Percentiles rank a stretch among this genome's conserved stretches.
Evolutionary conservation across 2,888 invertebrate species (phyloP).

Genomic region (Drosophila falleni): DNA sequence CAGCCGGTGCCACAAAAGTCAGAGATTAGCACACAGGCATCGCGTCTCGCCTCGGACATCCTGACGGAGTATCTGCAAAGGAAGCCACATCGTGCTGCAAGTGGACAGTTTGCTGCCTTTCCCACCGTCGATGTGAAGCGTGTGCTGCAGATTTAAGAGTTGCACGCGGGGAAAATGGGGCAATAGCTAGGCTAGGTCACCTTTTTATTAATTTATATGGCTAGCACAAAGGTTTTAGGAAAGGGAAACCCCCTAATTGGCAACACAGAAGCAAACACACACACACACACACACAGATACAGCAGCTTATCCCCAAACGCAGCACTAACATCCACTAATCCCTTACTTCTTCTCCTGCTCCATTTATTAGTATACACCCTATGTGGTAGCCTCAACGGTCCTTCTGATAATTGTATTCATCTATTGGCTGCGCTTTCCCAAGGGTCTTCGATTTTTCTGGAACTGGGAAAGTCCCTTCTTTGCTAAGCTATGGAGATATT

Average conservation of each 20-base stretch:
- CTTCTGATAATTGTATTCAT: conserved; percentile 19
- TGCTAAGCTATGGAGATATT: conserved; percentile 7
- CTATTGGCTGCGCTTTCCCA: conserved; percentile 19
- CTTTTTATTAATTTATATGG: conserved; percentile 24
- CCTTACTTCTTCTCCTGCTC: conserved; percentile 4
- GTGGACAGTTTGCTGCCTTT: conserved; percentile 83
- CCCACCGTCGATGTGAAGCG: conserved; percentile 84
- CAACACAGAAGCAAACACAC: background rate
- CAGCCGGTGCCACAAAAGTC: conserved; percentile 74
- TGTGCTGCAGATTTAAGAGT: conserved; percentile 76
- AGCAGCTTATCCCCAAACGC: conserved; percentile 1
- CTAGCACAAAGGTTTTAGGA: conserved; percentile 56
- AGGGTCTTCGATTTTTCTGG: conserved; percentile 7
- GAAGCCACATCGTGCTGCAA: conserved; percentile 84
- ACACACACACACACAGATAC: conserved; percentile 18
- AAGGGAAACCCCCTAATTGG: background rate
- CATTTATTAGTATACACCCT: conserved; percentile 26
- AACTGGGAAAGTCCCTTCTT: background rate
- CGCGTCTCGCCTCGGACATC: conserved; percentile 84
- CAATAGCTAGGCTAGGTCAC: conserved; percentile 39
- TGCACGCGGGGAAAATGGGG: background rate
- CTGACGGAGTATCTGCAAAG: conserved; percentile 84
- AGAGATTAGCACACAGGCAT: conserved; percentile 81
- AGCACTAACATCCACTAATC: conserved; percentile 33
- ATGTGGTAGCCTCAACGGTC: conserved; percentile 11